Percentiles rank a stretch among this genome's conserved stretches.
Conservation (phyloP, 1,140 invertebrate genomes). For the Aethina tumida region DNA sequence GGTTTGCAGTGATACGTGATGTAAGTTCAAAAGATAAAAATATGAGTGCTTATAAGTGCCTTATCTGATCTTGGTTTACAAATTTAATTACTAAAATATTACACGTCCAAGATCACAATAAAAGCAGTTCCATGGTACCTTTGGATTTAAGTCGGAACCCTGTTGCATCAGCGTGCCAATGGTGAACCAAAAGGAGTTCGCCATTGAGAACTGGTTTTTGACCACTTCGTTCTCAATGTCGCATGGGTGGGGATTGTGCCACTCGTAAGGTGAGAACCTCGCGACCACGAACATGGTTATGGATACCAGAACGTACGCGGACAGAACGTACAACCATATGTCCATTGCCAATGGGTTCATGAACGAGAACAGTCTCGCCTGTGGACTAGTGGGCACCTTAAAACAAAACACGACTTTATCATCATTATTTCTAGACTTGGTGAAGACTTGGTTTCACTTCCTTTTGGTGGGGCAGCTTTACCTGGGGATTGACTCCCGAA, state of each 20-base stretch:
- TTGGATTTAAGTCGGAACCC: conserved; percentile 64
- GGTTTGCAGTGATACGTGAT: conserved; percentile 8
- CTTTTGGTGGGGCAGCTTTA: conserved; percentile 34
- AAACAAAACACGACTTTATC: conserved; percentile 11
- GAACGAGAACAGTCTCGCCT: conserved; percentile 75
- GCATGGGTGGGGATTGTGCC: conserved; percentile 67
- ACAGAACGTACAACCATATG: conserved; percentile 72
- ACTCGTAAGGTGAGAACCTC: conserved; percentile 70
- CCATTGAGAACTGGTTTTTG: conserved; percentile 57
- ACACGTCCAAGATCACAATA: too few relatives aligned
- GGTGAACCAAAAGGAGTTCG: conserved; percentile 71
- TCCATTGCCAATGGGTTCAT: conserved; percentile 77
- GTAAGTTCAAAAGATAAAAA: conserved; percentile 9
- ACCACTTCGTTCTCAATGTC: conserved; percentile 48
- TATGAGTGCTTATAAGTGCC: conserved; percentile 19
- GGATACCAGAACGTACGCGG: conserved; percentile 67
- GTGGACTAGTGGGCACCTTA: conserved; percentile 54
- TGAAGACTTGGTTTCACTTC: conserved; percentile 5
- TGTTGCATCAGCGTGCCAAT: conserved; percentile 79
- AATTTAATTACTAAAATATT: too few relatives aligned
- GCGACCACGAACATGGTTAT: conserved; percentile 78
- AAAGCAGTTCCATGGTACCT: conserved; percentile 50
- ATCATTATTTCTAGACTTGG: background rate
- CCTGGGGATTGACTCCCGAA: conserved; percentile 81
- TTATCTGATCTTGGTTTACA: too few relatives aligned